Conservation (phyloP, 2,113 vertebrate species). For the Phalacrocorax brasilianus region DNA sequence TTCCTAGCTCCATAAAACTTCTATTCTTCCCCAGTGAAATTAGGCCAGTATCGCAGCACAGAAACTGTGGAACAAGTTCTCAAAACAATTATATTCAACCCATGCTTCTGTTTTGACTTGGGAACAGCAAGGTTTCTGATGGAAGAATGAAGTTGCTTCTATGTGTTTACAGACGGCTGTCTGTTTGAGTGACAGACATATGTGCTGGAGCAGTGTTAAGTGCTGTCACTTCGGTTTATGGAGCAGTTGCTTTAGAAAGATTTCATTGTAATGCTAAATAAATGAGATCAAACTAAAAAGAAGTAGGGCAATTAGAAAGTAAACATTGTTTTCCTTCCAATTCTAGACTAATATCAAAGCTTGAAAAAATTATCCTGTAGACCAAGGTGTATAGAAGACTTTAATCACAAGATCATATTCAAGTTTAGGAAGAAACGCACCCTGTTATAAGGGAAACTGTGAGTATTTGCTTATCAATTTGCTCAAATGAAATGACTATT, state of each 20-base stretch:
- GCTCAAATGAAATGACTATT: not conserved
- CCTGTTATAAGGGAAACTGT: not conserved
- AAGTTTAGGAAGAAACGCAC: not conserved
- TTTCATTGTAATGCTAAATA: not conserved
- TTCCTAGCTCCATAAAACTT: not conserved
- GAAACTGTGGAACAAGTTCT: not conserved
- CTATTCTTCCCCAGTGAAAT: not conserved
- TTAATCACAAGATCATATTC: not conserved
- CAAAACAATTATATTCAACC: not conserved
- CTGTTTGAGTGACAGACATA: not conserved
- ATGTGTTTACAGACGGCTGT: slow-evolving; percentile 17
- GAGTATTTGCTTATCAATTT: not conserved
- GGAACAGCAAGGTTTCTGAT: not conserved
- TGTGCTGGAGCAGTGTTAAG: not conserved
- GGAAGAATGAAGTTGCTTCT: not conserved
- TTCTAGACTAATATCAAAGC: not conserved
- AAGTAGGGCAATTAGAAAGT: not conserved
- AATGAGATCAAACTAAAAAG: not conserved
- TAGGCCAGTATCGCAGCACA: not conserved
- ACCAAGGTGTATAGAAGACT: not conserved
- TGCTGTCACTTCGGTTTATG: not conserved
- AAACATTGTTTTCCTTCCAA: not conserved
- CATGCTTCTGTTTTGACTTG: not conserved
- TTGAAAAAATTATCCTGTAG: not conserved
- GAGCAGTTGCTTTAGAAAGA: not conserved